Evolutionary conservation across 2,888 invertebrate species (phyloP).

Genomic region (Andrena camellia): DNA sequence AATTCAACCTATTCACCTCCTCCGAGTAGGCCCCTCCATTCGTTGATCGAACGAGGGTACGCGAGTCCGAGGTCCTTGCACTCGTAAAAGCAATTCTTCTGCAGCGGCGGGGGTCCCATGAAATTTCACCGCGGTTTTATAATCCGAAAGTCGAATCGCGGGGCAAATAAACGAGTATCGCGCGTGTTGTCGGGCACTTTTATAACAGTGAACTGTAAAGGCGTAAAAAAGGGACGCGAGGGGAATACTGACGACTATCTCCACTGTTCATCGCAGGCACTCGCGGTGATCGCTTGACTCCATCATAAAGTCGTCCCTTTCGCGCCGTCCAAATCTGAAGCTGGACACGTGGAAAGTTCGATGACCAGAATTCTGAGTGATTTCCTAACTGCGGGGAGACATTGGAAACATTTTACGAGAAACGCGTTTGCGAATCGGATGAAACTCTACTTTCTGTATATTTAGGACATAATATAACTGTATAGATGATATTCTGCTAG

Average conservation of each 20-base stretch:
- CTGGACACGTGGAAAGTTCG: neutral
- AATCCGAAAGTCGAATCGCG: conserved; percentile 61
- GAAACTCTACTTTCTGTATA: no score
- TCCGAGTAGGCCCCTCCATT: neutral
- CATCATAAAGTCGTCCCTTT: conserved; percentile 59
- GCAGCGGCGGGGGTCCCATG: conserved; percentile 46
- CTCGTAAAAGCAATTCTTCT: conserved; percentile 66
- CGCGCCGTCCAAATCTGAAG: conserved; percentile 17
- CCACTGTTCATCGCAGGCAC: conserved; percentile 37
- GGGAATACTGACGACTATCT: conserved; percentile 48
- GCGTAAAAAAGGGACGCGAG: conserved; percentile 59
- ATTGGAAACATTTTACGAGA: neutral
- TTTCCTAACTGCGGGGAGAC: no score
- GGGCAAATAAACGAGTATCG: conserved; percentile 69
- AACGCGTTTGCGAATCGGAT: neutral
- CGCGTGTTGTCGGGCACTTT: conserved; percentile 51
- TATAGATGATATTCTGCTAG: no score
- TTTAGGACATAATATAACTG: no score
- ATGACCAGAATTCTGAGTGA: neutral
- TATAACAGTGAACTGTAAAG: conserved; percentile 67
- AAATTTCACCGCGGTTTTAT: conserved; percentile 68
- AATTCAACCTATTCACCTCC: no score
- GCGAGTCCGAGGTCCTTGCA: conserved; percentile 62
- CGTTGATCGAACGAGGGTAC: conserved; percentile 8
- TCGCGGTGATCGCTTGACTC: conserved; percentile 50